phyloP scores from a whole-genome alignment of 1,140 invertebrate genomes.

The Lucilia cuprina region DNA sequence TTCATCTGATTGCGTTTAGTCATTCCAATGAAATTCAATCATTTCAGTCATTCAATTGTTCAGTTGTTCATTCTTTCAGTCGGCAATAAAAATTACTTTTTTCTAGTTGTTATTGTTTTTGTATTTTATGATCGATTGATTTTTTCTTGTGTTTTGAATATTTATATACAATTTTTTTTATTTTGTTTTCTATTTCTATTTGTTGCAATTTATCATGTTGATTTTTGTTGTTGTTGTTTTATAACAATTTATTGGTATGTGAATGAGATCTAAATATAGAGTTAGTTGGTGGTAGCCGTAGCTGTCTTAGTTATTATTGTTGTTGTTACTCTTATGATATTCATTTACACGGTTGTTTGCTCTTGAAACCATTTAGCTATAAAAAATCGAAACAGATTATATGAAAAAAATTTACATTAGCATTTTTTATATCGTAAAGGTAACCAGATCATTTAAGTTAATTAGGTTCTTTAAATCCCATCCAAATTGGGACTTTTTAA shows the following conservation, averaged over 20 bases:
- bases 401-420: neutral
- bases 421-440: neutral
- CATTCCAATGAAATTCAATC: constrained; percentile 8
- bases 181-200: neutral
- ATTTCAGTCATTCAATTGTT: neutral
- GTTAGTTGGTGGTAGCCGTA: neutral
- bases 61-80: neutral
- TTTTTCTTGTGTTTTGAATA: neutral
- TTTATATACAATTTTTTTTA: neutral
- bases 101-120: too few relatives aligned
- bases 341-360: constrained; percentile 10
- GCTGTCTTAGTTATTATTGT: neutral
- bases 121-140: neutral
- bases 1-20: neutral
- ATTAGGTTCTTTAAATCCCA: too few relatives aligned
- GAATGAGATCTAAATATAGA: neutral
- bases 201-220: neutral
- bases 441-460: neutral
- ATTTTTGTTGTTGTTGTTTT: neutral
- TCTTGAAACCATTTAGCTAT: constrained; percentile 8
- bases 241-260: constrained; percentile 14
- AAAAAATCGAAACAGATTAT: neutral
- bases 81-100: neutral
- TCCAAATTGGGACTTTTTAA: too few relatives aligned
- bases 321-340: neutral